phyloP scores from a whole-genome alignment of 2,888 invertebrate genomes.

The Tetropium fuscum region DNA sequence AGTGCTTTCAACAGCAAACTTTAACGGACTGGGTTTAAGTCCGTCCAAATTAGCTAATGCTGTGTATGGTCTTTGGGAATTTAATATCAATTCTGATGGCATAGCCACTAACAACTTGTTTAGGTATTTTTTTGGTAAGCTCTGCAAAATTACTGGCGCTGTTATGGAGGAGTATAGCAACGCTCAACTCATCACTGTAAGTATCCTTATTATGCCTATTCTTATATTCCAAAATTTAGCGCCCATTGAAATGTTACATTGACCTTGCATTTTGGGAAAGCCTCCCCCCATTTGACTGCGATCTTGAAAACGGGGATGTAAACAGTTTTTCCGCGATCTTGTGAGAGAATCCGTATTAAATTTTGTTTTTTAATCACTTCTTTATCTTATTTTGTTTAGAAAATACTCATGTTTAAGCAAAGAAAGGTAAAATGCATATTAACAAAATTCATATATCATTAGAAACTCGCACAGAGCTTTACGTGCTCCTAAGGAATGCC shows the following conservation, averaged over 20 bases:
- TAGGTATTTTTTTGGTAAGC: constrained; percentile 45
- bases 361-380: too few species aligned
- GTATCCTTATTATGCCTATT: too few species aligned
- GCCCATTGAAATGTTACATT: neutral
- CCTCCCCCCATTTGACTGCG: too few species aligned
- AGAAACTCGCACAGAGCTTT: too few species aligned
- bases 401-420: too few species aligned
- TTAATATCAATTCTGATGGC: constrained; percentile 22
- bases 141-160: constrained; percentile 46
- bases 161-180: constrained; percentile 34
- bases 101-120: constrained; percentile 42
- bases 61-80: constrained; percentile 32
- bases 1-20: constrained; percentile 31
- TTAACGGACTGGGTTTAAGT: constrained; percentile 17
- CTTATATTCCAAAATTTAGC: constrained; percentile 19
- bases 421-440: too few species aligned
- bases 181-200: constrained; percentile 37
- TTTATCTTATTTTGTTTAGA: too few species aligned
- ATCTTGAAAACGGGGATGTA: too few species aligned
- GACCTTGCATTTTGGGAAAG: neutral
- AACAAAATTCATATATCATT: too few species aligned
- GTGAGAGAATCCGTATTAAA: too few species aligned
- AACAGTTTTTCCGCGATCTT: too few species aligned
- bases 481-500: too few species aligned
- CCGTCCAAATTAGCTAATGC: constrained; percentile 27